Conservation (phyloP, 2,888 invertebrate genomes). For the Agriopis aurantiaria region DNA sequence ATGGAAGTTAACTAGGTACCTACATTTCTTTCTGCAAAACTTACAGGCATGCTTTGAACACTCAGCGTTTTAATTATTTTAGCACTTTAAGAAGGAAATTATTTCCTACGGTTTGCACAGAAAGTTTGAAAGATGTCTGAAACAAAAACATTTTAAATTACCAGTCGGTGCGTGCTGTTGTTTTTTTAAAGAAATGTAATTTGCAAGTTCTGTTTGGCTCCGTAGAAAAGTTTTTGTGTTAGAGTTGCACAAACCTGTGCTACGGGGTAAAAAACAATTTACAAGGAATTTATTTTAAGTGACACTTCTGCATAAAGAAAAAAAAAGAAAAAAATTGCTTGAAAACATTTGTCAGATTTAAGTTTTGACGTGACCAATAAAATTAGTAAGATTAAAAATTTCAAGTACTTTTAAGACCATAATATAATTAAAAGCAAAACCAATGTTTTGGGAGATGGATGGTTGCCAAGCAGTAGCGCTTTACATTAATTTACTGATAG, state of each 20-base stretch:
- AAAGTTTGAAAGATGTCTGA: constrained; percentile 17
- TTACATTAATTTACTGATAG: background rate
- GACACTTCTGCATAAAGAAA: background rate
- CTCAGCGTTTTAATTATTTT: constrained; percentile 26
- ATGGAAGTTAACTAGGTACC: constrained; percentile 56
- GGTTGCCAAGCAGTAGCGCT: too few relatives aligned
- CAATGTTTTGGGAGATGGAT: too few relatives aligned
- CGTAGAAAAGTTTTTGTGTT: constrained; percentile 9
- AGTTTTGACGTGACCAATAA: too few relatives aligned
- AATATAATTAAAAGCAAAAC: too few relatives aligned
- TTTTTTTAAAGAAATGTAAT: constrained; percentile 15
- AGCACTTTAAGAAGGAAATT: constrained; percentile 15
- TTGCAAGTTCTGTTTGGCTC: constrained; percentile 14
- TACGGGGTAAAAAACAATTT: background rate
- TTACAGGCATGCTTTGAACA: constrained; percentile 35
- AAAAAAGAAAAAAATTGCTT: background rate
- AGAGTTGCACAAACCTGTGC: background rate
- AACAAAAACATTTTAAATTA: constrained; percentile 20
- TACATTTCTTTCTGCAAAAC: constrained; percentile 45
- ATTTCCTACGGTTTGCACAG: constrained; percentile 13
- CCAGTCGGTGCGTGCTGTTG: background rate
- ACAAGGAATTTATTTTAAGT: background rate
- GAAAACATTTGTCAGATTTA: too few relatives aligned
- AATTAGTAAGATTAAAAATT: too few relatives aligned
- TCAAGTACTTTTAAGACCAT: too few relatives aligned